Conservation (phyloP, 2,888 invertebrate genomes). For the Folsomia manolachei region DNA sequence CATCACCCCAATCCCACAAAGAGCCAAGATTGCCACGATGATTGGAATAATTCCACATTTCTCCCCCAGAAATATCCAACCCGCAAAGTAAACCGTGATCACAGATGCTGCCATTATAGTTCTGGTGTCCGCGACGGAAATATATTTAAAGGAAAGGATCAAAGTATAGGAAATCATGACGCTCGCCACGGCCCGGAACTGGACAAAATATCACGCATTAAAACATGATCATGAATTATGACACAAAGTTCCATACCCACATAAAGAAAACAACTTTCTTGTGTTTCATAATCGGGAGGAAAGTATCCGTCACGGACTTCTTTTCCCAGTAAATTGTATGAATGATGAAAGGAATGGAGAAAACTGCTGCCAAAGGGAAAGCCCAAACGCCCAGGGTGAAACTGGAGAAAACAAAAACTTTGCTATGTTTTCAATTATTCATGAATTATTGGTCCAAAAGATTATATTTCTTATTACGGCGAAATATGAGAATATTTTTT, state of each 20-base stretch:
- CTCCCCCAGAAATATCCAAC: slow-evolving; percentile 41
- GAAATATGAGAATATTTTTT: slow-evolving; percentile 34
- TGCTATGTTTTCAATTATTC: background rate
- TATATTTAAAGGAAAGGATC: slow-evolving; percentile 35
- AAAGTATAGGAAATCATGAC: slow-evolving; percentile 33
- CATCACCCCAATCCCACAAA: slow-evolving; percentile 41
- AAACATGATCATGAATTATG: background rate
- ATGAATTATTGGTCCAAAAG: too few species aligned
- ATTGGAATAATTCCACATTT: slow-evolving; percentile 40
- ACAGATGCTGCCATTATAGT: slow-evolving; percentile 41
- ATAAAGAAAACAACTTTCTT: slow-evolving; percentile 37
- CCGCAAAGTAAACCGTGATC: slow-evolving; percentile 40
- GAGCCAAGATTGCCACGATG: slow-evolving; percentile 32
- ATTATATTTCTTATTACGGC: slow-evolving; percentile 36
- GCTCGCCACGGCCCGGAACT: slow-evolving; percentile 39
- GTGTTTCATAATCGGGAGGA: slow-evolving; percentile 31
- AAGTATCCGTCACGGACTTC: slow-evolving; percentile 30
- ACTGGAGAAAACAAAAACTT: background rate
- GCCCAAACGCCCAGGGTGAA: slow-evolving; percentile 25
- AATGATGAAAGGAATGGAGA: slow-evolving; percentile 37
- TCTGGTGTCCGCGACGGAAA: slow-evolving; percentile 39
- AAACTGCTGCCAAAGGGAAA: slow-evolving; percentile 37
- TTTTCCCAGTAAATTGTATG: slow-evolving; percentile 39
- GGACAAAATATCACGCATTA: too few species aligned
- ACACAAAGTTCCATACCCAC: slow-evolving; percentile 29